A percentile compares a stretch with the other conserved stretches of the same genome.
Evolutionary conservation across 2,797 vertebrate genomes (phyloP).

Genomic region (Lepus townsendii): DNA sequence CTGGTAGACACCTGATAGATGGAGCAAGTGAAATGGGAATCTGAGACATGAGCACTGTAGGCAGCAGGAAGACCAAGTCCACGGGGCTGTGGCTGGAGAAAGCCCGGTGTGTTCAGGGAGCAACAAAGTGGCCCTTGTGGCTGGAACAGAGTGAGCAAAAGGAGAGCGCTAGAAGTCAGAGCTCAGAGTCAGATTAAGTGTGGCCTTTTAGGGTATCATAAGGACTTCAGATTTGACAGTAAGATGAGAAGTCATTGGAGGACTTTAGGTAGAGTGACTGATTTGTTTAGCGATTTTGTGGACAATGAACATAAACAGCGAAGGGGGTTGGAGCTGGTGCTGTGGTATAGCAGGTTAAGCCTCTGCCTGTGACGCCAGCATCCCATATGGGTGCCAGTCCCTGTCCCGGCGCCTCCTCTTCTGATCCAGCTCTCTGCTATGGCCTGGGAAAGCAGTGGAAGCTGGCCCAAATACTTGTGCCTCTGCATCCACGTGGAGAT

Average conservation of each 20-base stretch:
- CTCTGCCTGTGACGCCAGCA: no score
- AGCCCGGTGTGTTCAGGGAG: not conserved
- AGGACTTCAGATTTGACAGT: not conserved
- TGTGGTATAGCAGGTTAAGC: no score
- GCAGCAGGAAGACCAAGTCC: not conserved
- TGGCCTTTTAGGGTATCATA: not conserved
- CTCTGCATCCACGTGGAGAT: no score
- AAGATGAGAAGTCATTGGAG: not conserved
- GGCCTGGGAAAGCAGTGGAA: no score
- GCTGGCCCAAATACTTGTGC: no score
- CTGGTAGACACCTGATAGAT: not conserved
- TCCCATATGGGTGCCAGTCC: no score
- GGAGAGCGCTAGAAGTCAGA: not conserved
- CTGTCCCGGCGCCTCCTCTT: no score
- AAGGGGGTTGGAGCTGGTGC: no score
- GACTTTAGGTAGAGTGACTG: not conserved
- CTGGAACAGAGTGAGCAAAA: not conserved
- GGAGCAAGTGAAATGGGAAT: not conserved
- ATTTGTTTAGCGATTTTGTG: not conserved
- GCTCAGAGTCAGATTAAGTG: not conserved
- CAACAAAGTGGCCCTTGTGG: not conserved
- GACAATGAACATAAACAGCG: not conserved
- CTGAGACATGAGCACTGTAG: not conserved
- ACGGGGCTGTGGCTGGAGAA: not conserved
- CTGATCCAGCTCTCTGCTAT: no score